Evolutionary conservation across 2,888 invertebrate genomes (phyloP), one percentile per base, ranked within the genome.

Genomic region (Thera britannica): DNA sequence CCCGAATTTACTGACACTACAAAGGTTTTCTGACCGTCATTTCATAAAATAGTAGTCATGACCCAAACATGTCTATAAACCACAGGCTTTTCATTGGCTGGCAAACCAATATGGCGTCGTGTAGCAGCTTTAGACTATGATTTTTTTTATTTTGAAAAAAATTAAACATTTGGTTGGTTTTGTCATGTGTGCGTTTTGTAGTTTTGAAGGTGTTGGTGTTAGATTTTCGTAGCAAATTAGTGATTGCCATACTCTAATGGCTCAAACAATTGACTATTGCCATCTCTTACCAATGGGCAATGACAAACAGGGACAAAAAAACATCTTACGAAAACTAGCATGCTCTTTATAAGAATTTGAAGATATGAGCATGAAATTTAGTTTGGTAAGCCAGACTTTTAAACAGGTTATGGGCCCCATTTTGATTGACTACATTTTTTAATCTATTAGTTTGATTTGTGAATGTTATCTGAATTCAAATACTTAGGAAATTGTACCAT

Each of bases 171-270:
- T 58, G 58, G 34, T 66, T 62, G 9, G 56, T 70, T 70, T 57
- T 63, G 70, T 66, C 66, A 48, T 75, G 79, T 80, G 79, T 74
- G 69, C 60, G 71, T 71, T 74, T 72, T 69, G 73, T 66, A 72
- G 74, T n/a, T 67, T 65, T 67, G 71, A 41, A 56, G 65, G 77
- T 78, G 76, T 75, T 75, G 75, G 75, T 66, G 54, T 60, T 54
- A 58, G 48, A 58, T 9, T 9, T 5, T 46, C 5, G n/a, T 56
- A 56, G 56, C 38, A 8, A 12, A 38, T 4, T 56, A 56, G n/a
- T 56, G 34, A 36, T 0, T 23, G 7, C 44, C 44, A 44, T 44
- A 7, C 7, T 44, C 9, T 2, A 46, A 46, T 46, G 7, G 9
- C 44, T 0, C 2, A 7, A 9, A 46, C 8, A 46, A 2, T 9